phyloP scores from a whole-genome alignment of 2,797 vertebrate species.

The Natrix natrix region DNA sequence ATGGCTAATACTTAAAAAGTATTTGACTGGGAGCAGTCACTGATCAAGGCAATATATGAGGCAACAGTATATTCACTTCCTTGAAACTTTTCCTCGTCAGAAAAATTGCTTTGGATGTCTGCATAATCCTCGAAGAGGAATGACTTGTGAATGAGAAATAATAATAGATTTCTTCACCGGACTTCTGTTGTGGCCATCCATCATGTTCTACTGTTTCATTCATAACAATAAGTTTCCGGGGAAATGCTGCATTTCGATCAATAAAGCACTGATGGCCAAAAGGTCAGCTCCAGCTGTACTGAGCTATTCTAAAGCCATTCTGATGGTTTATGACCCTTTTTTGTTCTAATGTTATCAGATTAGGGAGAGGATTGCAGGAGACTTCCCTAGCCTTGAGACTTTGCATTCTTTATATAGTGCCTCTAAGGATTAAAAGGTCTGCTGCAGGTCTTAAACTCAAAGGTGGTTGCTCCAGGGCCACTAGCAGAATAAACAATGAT shows the following conservation, averaged over 20 bases:
- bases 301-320: slow-evolving; percentile 15
- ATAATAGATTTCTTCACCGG: background rate
- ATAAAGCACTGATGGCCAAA: background rate
- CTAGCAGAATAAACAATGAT: background rate
- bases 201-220: background rate
- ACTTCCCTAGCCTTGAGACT: background rate
- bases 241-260: background rate
- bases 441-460: background rate
- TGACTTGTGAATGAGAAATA: background rate
- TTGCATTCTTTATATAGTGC: background rate
- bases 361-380: background rate
- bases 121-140: background rate
- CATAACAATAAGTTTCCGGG: background rate
- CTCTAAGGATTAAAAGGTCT: background rate
- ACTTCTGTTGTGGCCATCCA: background rate
- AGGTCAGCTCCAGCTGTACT: background rate
- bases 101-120: background rate
- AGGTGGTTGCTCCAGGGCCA: background rate
- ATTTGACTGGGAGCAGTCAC: background rate
- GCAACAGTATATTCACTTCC: background rate
- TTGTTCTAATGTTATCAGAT: slow-evolving; percentile 7
- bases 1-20: too few species aligned
- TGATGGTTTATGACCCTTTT: slow-evolving; percentile 24
- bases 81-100: background rate
- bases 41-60: background rate